Evolutionary conservation across 2,888 invertebrate genomes (phyloP).

Genomic region (Idaea aversata): DNA sequence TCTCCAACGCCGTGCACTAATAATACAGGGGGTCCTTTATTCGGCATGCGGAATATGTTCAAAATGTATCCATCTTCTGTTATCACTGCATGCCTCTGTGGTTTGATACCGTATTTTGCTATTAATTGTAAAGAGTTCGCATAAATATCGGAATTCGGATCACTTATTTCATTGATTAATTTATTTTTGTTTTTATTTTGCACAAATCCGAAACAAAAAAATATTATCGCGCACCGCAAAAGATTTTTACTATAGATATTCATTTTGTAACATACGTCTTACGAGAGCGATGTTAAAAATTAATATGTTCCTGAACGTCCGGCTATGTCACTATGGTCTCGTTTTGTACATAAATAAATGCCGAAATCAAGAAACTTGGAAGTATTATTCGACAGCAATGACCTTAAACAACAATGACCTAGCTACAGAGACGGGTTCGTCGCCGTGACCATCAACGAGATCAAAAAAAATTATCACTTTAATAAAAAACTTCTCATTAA

Average conservation of each 20-base stretch:
- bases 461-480: background rate
- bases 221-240: constrained; percentile 35
- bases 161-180: constrained; percentile 28
- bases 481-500: background rate
- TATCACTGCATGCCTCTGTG: constrained; percentile 51
- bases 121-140: constrained; percentile 60
- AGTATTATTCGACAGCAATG: constrained; percentile 30
- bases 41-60: constrained; percentile 54
- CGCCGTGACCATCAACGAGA: constrained; percentile 18
- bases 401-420: constrained; percentile 35
- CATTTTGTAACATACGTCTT: constrained; percentile 44
- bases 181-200: constrained; percentile 26
- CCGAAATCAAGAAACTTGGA: constrained; percentile 32
- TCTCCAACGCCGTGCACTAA: constrained; percentile 66
- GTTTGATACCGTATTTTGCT: constrained; percentile 47
- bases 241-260: constrained; percentile 33
- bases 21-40: constrained; percentile 58
- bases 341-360: constrained; percentile 39
- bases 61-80: constrained; percentile 64
- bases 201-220: constrained; percentile 36
- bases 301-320: constrained; percentile 29
- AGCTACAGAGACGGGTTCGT: constrained; percentile 20
- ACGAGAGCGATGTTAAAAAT: constrained; percentile 37
- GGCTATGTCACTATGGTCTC: constrained; percentile 32
- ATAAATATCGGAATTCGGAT: constrained; percentile 47